A percentile compares a stretch with the other conserved stretches of the same genome.
These are phyloP conservation scores for Rhombomys opimus DNA, from an alignment of 2,113 vertebrate species.

Conservation along the genomic window DNA sequence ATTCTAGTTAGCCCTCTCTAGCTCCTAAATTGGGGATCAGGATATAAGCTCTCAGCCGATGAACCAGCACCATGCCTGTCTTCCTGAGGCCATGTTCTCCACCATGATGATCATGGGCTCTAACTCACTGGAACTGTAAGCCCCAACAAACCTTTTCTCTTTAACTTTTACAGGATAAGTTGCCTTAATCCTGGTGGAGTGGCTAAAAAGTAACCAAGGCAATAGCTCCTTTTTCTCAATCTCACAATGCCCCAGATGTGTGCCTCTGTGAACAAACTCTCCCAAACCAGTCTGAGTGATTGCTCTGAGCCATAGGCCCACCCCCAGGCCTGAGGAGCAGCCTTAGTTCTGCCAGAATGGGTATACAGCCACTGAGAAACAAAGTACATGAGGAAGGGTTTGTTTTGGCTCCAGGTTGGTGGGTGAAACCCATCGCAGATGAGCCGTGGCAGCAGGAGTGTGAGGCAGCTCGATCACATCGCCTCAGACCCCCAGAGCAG, in stretches of 20 bases:
- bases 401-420: background rate
- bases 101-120: background rate
- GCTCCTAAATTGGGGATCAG: background rate
- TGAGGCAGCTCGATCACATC: background rate
- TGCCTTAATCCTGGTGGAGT: background rate
- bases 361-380: too few relatives aligned
- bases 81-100: background rate
- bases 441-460: background rate
- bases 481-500: background rate
- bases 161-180: background rate
- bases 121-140: background rate
- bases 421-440: background rate
- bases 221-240: background rate
- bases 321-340: background rate
- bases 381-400: background rate
- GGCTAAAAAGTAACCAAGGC: background rate
- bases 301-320: background rate
- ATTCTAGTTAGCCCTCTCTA: background rate
- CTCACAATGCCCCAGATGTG: background rate
- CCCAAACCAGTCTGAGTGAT: background rate
- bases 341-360: background rate
- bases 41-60: background rate
- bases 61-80: background rate
- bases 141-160: background rate
- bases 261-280: background rate